Conservation (phyloP, 1,140 invertebrate species). For the Drosophila lini region DNA sequence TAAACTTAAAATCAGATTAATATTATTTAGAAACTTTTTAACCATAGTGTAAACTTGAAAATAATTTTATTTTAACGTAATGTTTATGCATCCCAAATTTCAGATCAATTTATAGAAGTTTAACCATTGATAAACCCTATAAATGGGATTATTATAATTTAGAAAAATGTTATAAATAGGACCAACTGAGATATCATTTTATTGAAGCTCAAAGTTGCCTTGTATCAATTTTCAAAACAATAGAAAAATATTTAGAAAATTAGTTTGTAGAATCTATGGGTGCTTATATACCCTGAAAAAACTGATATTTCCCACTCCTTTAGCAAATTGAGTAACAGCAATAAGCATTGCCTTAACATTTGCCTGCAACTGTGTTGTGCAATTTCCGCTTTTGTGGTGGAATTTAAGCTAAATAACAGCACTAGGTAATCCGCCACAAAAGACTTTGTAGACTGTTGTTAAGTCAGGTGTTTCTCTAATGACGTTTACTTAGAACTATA, state of each 20-base stretch:
- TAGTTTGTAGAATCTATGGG: neutral
- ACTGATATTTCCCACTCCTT: neutral
- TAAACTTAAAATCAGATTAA: neutral
- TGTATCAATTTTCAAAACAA: neutral
- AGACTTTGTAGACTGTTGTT: constrained; percentile 15
- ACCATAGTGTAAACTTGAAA: too few relatives aligned
- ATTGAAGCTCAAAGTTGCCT: too few relatives aligned
- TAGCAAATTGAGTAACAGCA: constrained; percentile 7
- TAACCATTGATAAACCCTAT: neutral
- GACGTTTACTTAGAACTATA: constrained; percentile 3
- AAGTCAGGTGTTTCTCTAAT: constrained; percentile 28
- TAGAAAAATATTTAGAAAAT: neutral
- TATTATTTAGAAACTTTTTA: neutral
- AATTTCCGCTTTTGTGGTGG: constrained; percentile 15
- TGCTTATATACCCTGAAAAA: neutral
- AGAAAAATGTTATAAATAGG: neutral
- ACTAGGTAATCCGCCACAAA: constrained; percentile 18
- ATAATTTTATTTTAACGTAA: too few relatives aligned
- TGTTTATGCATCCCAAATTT: neutral
- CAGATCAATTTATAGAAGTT: neutral
- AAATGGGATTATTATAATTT: too few relatives aligned
- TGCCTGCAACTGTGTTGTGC: constrained; percentile 26
- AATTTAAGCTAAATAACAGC: constrained; percentile 22
- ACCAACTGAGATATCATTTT: neutral
- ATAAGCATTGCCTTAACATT: constrained; percentile 16